Base-by-base conservation (phyloP, 2,797 vertebrate genomes). In the Leucoraja ocellata region DNA sequence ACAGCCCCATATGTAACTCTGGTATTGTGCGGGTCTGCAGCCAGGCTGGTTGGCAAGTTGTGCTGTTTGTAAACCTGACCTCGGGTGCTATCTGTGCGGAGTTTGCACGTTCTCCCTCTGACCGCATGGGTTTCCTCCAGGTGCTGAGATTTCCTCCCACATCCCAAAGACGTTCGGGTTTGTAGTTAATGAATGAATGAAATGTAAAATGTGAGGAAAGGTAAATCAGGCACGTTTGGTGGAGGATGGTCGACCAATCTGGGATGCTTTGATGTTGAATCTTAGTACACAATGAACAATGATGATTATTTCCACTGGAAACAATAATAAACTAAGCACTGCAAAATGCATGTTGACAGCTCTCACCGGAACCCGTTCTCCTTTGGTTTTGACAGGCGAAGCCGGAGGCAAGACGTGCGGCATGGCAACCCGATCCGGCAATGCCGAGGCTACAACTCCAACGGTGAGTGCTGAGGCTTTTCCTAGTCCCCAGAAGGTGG, bases 381-480 rank as follows among this genome's bases (percentile, higher is more conserved):
- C 54, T 93, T 95, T 93, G 94, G 93, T 94, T 81, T 93, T 93
- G 94, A 79, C 95, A 99, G 99, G 95, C 97, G 99, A 86, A 99
- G 98, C 96, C 97, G 99, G 91, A 97, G 99, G 61, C 99, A 99
- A 95, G 99, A 99, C 1, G 96, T 99, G 8, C 97, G 99, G 93
- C 99, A 99, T 0, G 99, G 99, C 79, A 99, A 99, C 96, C 99
- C 99, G 28, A 99, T 99, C 94, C 97, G 98, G 73, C 99, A 99
- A 94, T 99, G 99, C 95, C 97, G 99, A 13, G 99, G 99, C 68
- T 99, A 99, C 94, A 99, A 99, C 95, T 98, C 98, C 80, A 99
- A 99, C 0, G 97, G 99, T 99, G 94, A 96, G 96, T 14, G 0
- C 61, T 61, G 83, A 0, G 14, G 32, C 32, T 10, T 91, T 73